Conservation (phyloP, 2,888 invertebrate species). For the Dryobotodes eremita region DNA sequence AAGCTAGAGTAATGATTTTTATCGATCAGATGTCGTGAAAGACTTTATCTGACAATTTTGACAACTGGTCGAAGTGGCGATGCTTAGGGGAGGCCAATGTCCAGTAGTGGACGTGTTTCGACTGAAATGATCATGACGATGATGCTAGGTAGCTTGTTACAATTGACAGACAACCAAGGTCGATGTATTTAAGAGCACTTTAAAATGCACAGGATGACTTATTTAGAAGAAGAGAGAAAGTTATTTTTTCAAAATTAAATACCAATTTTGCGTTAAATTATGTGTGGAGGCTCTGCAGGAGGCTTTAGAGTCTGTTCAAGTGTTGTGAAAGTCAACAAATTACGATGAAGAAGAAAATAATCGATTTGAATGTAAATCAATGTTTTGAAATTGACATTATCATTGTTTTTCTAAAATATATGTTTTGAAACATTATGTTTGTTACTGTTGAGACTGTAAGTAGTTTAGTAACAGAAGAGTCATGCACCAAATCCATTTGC, state of each 20-base stretch:
- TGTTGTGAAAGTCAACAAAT: not conserved
- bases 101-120: not conserved
- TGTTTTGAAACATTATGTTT: not conserved
- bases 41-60: not conserved
- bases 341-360: not conserved
- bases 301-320: not conserved
- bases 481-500: not conserved
- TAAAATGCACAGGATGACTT: not conserved
- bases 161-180: not conserved
- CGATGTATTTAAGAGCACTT: not conserved
- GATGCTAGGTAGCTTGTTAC: not conserved
- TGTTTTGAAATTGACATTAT: not conserved
- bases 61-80: not conserved
- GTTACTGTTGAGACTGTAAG: not conserved
- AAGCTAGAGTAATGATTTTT: not conserved
- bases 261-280: conserved; percentile 10
- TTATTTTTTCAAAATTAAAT: conserved; percentile 10
- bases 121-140: not conserved
- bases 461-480: not conserved
- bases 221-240: not conserved
- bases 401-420: not conserved
- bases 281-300: conserved; percentile 2
- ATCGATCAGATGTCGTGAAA: not conserved
- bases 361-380: not conserved
- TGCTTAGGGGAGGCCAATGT: not conserved